Conservation (phyloP, 2,797 vertebrate species). For the Lacerta viridis region DNA sequence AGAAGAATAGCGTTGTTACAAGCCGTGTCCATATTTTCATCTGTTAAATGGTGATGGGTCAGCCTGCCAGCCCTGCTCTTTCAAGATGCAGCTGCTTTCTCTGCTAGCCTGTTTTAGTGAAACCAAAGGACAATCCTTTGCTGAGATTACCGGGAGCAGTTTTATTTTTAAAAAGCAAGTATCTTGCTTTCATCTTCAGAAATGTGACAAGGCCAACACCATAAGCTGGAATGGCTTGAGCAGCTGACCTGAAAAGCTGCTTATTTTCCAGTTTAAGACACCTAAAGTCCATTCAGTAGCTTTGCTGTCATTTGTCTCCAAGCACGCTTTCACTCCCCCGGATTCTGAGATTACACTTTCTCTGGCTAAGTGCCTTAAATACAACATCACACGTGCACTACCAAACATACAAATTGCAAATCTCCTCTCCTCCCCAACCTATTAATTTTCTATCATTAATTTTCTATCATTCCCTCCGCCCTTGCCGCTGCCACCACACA, state of each 20-base stretch:
- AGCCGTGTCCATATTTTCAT: neutral
- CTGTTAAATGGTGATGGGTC: neutral
- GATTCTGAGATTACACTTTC: conserved; percentile 45
- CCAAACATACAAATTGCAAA: conserved; percentile 48
- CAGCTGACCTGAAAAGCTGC: conserved; percentile 53
- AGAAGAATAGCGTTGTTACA: neutral
- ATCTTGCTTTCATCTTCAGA: conserved; percentile 49
- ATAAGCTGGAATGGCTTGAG: conserved; percentile 39
- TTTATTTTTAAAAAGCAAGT: conserved; percentile 35
- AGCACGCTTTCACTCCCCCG: conserved; percentile 23
- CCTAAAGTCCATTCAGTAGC: conserved; percentile 56
- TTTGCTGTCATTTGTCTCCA: conserved; percentile 42
- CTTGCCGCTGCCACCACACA: conserved; percentile 21
- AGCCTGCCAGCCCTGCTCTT: neutral
- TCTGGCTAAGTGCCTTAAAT: conserved; percentile 29
- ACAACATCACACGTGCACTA: conserved; percentile 43
- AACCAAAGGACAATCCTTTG: conserved; percentile 10
- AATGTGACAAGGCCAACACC: conserved; percentile 37
- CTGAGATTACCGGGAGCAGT: rapidly evolving
- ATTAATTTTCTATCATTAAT: neutral
- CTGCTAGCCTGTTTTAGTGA: neutral
- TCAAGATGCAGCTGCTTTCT: neutral
- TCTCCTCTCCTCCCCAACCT: neutral
- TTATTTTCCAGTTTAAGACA: conserved; percentile 48
- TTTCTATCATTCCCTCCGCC: neutral